Base-by-base conservation (phyloP, 2,797 vertebrate species). In the Acanthurus tractus region DNA sequence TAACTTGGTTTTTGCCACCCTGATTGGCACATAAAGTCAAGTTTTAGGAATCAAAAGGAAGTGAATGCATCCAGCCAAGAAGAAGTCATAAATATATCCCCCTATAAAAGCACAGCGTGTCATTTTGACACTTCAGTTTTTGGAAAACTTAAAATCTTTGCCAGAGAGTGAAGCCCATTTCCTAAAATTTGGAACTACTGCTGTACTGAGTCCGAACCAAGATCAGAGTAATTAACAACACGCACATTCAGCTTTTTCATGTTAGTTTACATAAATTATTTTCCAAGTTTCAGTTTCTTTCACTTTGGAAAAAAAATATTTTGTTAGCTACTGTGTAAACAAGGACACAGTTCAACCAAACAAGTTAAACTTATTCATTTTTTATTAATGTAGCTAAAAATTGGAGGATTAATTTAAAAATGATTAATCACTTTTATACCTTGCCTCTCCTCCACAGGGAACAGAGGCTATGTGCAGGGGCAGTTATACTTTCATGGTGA, bases 401-500 rank as follows among this genome's bases (percentile, higher is more conserved):
- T 48, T 40, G 9, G 9, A 29, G 22, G 8, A 3, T 9, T 61
- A 0, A 42, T 40, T 48, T 34, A 18, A 14, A 61, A 61, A 64
- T 52, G 6, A 74, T 18, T 38, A 8, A 20, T 69, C 12, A 12
- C 18, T 66, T 54, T 56, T 4, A 7, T 13, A 14, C 25, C 15
- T n/a, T 15, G 20, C 13, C 22, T 53, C 7, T 44, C 2, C 46
- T 72, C 48, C 42, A 2, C 3, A 1, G 20, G 29, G 23, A 66
- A n/a, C 38, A 18, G 13, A 38, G 23, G 36, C 12, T 57, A 40
- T 54, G 52, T 67, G 59, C 12, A 52, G 57, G 63, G 29, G 10
- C 17, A 17, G 25, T 71, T 29, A 49, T 29, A 55, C 63, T 57
- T 25, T 48, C 17, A 62, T 45, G 15, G 44, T 57, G 44, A 52